Base-by-base conservation (phyloP, 2,113 vertebrate genomes). In the Coregonus clupeaformis region DNA sequence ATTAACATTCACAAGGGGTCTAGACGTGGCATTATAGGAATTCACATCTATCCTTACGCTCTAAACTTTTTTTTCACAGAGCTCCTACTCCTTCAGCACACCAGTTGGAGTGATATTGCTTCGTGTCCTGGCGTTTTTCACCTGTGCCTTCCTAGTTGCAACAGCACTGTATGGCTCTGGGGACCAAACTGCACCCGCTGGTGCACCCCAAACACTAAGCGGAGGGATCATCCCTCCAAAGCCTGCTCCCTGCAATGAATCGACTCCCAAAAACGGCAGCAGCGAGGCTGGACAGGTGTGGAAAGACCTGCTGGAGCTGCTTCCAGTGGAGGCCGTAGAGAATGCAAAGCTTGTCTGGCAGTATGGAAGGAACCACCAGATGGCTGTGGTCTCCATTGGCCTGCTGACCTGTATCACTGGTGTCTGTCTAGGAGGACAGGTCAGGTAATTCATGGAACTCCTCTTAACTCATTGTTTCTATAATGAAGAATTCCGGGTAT, bases 341-440 rank as follows among this genome's bases (percentile, higher is more conserved):
- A 93, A 78, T 63, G 89, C 92, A 16, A 87, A 80, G 0, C 68
- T 85, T 0, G 91, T 90, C 0, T 98, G 95, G 96, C 89, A 91
- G 27, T 94, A 94, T 0, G 96, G 96, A 68, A 93, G 85, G 72
- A 92, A 91, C 84, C 94, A 98, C 82, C 96, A 95, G 88, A 88
- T 92, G 62, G 91, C 89, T 1, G 79, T 98, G 0, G 94, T 92
- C n/a, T 88, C 92, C 3, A 79, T 93, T 57, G 98, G 97, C 47
- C 90, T 99, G 72, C 74, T 96, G 81, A 94, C 95, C 69, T 99
- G 96, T 87, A 81, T 98, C 66, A 87, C 94, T 70, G 94, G 94
- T 73, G 90, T 99, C 90, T 80, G 97, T 73, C 86, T 99, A 75
- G 97, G 95, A 0, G 97, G 97, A 30, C 91, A 94, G 30, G 74